phyloP scores from a whole-genome alignment of 2,888 invertebrate genomes.

The Osmoderma eremita region DNA sequence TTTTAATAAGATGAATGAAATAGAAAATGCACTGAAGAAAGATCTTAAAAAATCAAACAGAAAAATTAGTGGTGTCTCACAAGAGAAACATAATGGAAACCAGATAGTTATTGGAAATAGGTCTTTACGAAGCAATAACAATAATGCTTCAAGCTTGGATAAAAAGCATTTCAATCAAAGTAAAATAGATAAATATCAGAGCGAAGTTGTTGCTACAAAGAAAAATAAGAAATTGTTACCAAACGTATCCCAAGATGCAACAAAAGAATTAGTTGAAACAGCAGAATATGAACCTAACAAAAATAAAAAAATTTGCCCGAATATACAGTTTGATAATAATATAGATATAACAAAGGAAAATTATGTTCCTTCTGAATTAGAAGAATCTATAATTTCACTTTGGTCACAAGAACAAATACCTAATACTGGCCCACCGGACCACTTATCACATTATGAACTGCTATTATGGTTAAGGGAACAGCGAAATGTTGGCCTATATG shows the following conservation, averaged over 20 bases:
- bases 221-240: background rate
- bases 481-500: constrained; percentile 68
- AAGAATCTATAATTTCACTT: constrained; percentile 12
- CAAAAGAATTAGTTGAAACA: background rate
- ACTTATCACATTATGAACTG: constrained; percentile 59
- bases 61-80: too few species aligned
- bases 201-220: background rate
- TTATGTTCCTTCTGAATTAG: constrained; percentile 7
- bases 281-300: background rate
- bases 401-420: constrained; percentile 7
- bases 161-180: background rate
- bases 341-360: background rate
- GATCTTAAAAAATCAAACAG: too few species aligned
- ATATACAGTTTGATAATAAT: constrained; percentile 4
- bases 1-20: too few species aligned
- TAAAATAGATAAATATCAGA: background rate
- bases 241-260: background rate
- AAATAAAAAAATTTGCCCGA: background rate
- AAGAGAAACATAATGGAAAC: too few species aligned
- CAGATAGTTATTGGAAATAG: too few species aligned
- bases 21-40: too few species aligned
- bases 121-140: too few species aligned
- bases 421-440: constrained; percentile 35
- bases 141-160: background rate
- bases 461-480: constrained; percentile 66